Percentiles rank a stretch among this genome's conserved stretches.
Evolutionary conservation across 2,888 invertebrate species (phyloP).

Genomic region (Euphydryas editha): DNA sequence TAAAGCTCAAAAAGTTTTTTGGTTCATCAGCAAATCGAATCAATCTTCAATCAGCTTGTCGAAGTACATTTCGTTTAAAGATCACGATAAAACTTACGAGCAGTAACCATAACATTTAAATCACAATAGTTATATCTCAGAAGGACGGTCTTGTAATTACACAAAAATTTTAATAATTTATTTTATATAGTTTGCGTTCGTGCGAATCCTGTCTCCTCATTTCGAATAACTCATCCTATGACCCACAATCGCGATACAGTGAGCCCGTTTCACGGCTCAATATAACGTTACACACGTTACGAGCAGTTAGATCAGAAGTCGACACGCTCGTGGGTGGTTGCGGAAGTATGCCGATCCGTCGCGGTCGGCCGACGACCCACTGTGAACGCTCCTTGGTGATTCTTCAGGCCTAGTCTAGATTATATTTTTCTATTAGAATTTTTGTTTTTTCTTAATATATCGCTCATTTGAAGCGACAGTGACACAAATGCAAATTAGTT

Average conservation of each 20-base stretch:
- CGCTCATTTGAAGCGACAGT: no score
- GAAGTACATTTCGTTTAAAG: no score
- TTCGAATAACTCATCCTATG: not conserved
- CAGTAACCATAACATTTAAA: no score
- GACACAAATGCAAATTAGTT: no score
- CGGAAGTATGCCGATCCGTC: constrained; percentile 30
- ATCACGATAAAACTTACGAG: no score
- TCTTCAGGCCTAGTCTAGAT: constrained; percentile 21
- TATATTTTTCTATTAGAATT: constrained; percentile 10
- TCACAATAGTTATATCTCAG: no score
- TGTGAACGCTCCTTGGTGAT: not conserved
- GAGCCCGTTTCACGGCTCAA: constrained; percentile 34
- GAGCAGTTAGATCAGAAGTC: constrained; percentile 61
- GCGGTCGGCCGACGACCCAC: constrained; percentile 24
- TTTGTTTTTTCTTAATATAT: not conserved
- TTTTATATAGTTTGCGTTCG: no score
- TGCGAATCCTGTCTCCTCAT: not conserved
- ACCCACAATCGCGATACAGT: constrained; percentile 47
- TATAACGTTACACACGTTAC: constrained; percentile 67
- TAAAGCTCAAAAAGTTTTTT: no score
- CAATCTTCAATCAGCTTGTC: no score
- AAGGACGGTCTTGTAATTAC: no score
- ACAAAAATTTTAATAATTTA: no score
- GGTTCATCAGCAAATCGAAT: no score
- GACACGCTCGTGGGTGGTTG: constrained; percentile 51